A percentile compares a stretch with the other conserved stretches of the same genome.
These are phyloP conservation scores for Puffinus mauretanicus DNA, from an alignment of 2,113 vertebrate genomes.

Conservation along the genomic window DNA sequence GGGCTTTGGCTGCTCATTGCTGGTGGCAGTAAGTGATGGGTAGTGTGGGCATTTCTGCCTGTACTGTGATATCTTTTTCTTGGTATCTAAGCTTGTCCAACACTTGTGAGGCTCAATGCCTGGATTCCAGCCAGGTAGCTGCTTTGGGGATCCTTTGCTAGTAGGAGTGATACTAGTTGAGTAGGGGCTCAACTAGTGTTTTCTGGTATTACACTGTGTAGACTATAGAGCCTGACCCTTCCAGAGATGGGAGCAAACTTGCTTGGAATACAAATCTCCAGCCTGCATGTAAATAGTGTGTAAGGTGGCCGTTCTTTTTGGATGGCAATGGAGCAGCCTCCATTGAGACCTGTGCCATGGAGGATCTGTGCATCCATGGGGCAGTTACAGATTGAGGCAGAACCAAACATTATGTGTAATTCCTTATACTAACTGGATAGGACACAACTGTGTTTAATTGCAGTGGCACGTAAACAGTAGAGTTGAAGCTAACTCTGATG, in stretches of 20 bases:
- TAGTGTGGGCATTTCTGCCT: background rate
- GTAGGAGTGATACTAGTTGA: background rate
- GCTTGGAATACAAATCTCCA: background rate
- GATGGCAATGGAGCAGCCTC: background rate
- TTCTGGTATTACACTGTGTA: background rate
- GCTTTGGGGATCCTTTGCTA: background rate
- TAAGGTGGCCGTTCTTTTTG: background rate
- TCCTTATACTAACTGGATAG: background rate
- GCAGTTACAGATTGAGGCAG: background rate
- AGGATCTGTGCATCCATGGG: background rate
- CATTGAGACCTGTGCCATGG: background rate
- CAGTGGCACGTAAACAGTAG: slow-evolving; percentile 31
- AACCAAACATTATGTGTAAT: background rate
- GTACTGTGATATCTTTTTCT: background rate
- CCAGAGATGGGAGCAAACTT: background rate
- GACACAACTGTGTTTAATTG: slow-evolving; percentile 17
- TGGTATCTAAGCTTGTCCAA: background rate
- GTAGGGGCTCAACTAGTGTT: background rate
- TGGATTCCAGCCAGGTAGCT: background rate
- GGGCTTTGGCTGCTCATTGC: background rate
- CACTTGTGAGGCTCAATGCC: background rate
- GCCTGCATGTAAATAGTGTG: background rate
- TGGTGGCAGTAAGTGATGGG: background rate
- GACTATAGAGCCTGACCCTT: background rate
- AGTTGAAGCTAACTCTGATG: slow-evolving; percentile 18